phyloP scores from a whole-genome alignment of 2,113 vertebrate genomes.

The Mesoclemmys tuberculata region DNA sequence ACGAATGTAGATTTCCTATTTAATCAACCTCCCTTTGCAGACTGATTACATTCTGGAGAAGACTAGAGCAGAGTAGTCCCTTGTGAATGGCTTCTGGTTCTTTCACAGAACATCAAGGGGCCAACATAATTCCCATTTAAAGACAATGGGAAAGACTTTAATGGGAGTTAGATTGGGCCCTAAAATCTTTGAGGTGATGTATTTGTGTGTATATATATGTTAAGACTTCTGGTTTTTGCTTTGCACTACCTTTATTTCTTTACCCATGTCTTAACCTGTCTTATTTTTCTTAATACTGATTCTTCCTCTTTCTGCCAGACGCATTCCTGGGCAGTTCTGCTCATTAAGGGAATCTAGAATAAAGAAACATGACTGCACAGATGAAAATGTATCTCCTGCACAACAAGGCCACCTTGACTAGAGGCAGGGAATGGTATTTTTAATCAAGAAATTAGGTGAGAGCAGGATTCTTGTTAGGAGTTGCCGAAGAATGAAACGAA shows the following conservation, averaged over 20 bases:
- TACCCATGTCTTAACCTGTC: not conserved
- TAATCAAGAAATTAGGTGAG: not conserved
- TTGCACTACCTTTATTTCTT: not conserved
- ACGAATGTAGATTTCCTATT: not conserved
- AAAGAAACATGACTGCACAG: not conserved
- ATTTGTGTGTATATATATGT: not conserved
- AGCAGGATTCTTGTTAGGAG: accelerated
- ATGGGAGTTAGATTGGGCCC: not conserved
- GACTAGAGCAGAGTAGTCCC: not conserved
- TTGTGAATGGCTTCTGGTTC: not conserved
- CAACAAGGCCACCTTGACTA: not conserved
- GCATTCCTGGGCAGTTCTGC: not conserved
- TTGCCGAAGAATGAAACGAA: not conserved
- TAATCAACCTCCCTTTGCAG: not conserved
- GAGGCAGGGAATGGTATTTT: not conserved
- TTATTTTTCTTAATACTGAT: not conserved
- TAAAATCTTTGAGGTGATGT: not conserved
- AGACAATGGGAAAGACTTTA: not conserved
- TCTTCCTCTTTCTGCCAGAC: not conserved
- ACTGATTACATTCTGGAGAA: not conserved
- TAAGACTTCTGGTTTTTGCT: not conserved
- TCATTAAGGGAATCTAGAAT: not conserved
- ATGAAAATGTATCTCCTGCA: not conserved
- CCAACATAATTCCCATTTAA: not conserved
- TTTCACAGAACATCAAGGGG: not conserved